phyloP scores from a whole-genome alignment of 2,888 invertebrate genomes.

The Microctonus hyperodae region DNA sequence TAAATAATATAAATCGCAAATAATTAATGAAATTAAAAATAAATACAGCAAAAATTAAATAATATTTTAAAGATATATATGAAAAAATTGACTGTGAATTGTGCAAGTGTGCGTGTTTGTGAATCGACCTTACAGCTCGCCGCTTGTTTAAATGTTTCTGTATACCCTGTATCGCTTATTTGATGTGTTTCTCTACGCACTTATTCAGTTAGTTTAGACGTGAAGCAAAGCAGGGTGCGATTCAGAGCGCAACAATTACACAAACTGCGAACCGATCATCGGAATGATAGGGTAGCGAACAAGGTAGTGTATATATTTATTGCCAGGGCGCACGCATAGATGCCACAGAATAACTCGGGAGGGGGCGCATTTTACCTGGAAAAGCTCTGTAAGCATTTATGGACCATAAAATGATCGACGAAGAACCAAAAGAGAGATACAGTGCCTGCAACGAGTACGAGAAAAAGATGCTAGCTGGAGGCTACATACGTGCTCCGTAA shows the following conservation, averaged over 20 bases:
- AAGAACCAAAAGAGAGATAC: constrained; percentile 39
- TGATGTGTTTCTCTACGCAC: neutral
- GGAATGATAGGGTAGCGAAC: constrained; percentile 41
- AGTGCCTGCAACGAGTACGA: constrained; percentile 35
- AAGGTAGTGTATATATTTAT: constrained; percentile 40
- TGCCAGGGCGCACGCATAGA: constrained; percentile 32
- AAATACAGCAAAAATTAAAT: neutral
- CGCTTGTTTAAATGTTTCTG: neutral
- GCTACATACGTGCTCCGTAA: constrained; percentile 40
- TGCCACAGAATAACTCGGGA: neutral
- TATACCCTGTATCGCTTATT: neutral
- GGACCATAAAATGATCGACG: constrained; percentile 44
- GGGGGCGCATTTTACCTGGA: constrained; percentile 38
- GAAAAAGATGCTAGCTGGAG: constrained; percentile 37
- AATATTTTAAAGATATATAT: neutral
- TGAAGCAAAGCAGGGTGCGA: constrained; percentile 24
- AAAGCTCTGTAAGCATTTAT: constrained; percentile 42
- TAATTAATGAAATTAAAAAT: too few relatives aligned
- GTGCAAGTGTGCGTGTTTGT: neutral
- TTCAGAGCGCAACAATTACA: constrained; percentile 39
- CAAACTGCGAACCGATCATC: constrained; percentile 39
- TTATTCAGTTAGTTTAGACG: neutral
- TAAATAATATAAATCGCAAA: too few relatives aligned
- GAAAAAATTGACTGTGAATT: neutral
- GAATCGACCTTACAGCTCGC: too few relatives aligned